Base-by-base conservation (phyloP, 2,888 invertebrate genomes). In the Orthosia gothica region DNA sequence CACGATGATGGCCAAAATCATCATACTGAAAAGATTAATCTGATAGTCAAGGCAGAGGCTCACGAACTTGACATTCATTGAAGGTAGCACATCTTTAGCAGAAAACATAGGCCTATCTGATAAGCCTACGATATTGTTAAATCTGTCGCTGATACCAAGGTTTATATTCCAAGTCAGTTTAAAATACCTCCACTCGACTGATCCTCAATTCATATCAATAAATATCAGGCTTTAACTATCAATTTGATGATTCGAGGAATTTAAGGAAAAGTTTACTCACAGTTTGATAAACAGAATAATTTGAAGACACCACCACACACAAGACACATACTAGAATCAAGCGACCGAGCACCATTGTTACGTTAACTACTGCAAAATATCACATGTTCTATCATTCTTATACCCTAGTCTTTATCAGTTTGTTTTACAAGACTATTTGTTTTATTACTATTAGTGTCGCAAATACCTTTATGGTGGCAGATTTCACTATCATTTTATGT, bases 271-370 rank as follows among this genome's bases (percentile, higher is more conserved):
- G 40, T 40, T 9, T 65, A 83, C 86, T 85, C 54, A 86, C 86
- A 67, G 86, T 86, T 77, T 86, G 72, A 18, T 85, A 86, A 16
- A 83, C 26, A 13, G 70, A 72, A 50, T 47, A 82, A 49, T 63
- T 55, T 40, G 73, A 47, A 0, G 55, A 26, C n/a, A 61, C 72
- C n/a, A 79, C 47, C 12, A 54, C 65, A 62, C 76, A 82, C 50
- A 83, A 20, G 3, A 67, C 69, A 58, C 63, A 65, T 40, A 68
- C 71, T 9, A 79, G 0, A 0, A 79, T 20, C 15, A 79, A 32
- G 45, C 63, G 76, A 11, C 16, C 55, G 40, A 79, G 49, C 64
- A 55, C 76, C 72, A 72, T 84, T 58, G 15, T 64, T 20, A 12
- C 47, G 1, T 23, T 26, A 15, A 74, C 26, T 71, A 81, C 76